Base-by-base conservation (phyloP, 1,140 invertebrate genomes). In the Metaphire vulgaris region DNA sequence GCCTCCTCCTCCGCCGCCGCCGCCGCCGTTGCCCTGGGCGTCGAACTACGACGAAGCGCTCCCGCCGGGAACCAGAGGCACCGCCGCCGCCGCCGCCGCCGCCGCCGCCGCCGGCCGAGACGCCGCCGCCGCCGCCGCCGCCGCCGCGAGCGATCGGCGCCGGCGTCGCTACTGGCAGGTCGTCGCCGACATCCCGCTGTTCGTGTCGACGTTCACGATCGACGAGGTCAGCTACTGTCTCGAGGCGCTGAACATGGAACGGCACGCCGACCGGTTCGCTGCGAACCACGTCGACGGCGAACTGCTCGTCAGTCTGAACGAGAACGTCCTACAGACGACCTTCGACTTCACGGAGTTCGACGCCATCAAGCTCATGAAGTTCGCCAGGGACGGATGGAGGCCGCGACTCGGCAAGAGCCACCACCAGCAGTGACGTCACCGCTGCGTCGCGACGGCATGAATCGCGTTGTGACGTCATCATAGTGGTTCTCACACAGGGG, bases 331-430 rank as follows among this genome's bases (percentile, higher is more conserved):
- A 12, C 32, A 28, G 29, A 6, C 1, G 32, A 34, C 32, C 26
- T 72, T 72, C 31, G 70, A 34, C 30, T 72, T 72, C 30, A 12
- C 21, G 28, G 41, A 31, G 70, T 72, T 72, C 70, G 70, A 72
- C 21, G 70, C 70, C 70, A 72, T 72, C 30, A 72, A 72, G 33
- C 28, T 72, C 29, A 72, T 72, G 70, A 72, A 72, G 70, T 72
- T 72, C 30, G 70, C 70, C 1, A 29, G 41, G 32, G 32, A 33
- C 30, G 70, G 70, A 32, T 72, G 41, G 32, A 32, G 70, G 12
- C 70, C 70, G n/a, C 41, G 41, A 6, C 6, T 56, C 21, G 41
- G 41, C 6, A 56, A 6, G 21, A 56, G 21, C 41, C 41, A 12
- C n/a, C n/a, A n/a, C n/a, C n/a, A n/a, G n/a, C n/a, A n/a, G n/a